phyloP scores from a whole-genome alignment of 2,797 vertebrate species.

The Diplodus sargus region DNA sequence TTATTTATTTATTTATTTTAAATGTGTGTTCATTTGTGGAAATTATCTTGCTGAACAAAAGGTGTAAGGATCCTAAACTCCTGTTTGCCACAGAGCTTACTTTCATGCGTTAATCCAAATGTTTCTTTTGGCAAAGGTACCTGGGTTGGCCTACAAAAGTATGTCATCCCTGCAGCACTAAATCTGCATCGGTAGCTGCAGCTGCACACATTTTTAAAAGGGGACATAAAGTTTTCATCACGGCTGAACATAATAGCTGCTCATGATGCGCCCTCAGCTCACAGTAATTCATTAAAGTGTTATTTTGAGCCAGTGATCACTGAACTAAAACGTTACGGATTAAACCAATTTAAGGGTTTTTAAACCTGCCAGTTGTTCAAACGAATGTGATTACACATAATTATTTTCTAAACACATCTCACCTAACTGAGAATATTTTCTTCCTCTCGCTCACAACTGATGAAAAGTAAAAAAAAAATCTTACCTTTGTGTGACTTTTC shows the following conservation, averaged over 20 bases:
- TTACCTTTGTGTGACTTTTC: slow-evolving; percentile 20
- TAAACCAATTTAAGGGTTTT: background rate
- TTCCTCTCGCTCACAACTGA: background rate
- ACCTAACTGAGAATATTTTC: background rate
- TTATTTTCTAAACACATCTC: background rate
- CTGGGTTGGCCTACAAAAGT: too few relatives aligned
- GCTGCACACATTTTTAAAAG: background rate
- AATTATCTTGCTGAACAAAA: too few relatives aligned
- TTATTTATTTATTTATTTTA: too few relatives aligned
- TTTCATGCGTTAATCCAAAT: too few relatives aligned
- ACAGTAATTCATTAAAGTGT: too few relatives aligned
- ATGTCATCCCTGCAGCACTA: too few relatives aligned
- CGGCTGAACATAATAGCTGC: background rate
- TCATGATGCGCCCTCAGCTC: too few relatives aligned
- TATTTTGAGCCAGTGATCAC: background rate
- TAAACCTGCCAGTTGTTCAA: slow-evolving; percentile 10
- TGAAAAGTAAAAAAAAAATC: background rate
- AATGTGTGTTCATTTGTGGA: too few relatives aligned
- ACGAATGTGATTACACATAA: background rate
- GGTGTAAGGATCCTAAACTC: too few relatives aligned
- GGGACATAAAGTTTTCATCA: background rate
- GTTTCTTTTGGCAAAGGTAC: too few relatives aligned
- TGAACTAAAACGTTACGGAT: background rate
- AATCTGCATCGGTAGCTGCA: background rate
- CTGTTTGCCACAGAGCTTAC: too few relatives aligned